Conservation (phyloP, 2,888 invertebrate genomes). For the Altica lythri region DNA sequence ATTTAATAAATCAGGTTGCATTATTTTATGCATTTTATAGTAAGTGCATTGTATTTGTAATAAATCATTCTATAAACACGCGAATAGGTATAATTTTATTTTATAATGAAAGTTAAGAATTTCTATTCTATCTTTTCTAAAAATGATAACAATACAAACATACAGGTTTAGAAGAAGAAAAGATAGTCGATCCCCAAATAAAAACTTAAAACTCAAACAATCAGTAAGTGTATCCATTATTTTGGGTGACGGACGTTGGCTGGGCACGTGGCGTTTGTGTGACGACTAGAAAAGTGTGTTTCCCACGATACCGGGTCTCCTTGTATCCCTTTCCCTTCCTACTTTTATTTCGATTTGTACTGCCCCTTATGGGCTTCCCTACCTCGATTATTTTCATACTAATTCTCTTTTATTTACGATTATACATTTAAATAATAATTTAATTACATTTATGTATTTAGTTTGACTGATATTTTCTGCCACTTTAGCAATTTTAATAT, state of each 20-base stretch:
- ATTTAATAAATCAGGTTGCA: no score
- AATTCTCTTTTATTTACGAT: conserved; percentile 28
- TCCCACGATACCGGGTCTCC: conserved; percentile 45
- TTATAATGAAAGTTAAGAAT: no score
- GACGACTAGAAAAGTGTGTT: conserved; percentile 49
- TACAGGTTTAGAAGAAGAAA: no score
- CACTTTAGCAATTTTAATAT: no score
- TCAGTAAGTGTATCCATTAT: conserved; percentile 15
- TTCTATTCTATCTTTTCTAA: no score
- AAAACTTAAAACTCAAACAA: conserved; percentile 11
- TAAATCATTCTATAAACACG: no score
- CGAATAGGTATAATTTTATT: no score
- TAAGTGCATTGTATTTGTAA: no score
- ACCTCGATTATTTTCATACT: conserved; percentile 38
- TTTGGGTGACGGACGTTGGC: conserved; percentile 31
- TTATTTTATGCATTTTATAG: no score
- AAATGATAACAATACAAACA: no score
- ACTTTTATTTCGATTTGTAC: conserved; percentile 10
- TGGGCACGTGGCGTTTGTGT: conserved; percentile 50
- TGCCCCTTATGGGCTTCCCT: conserved; percentile 36
- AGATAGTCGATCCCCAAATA: background rate
- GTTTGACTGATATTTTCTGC: no score
- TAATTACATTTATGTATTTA: conserved; percentile 22
- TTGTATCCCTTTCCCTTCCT: conserved; percentile 19
- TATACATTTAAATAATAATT: conserved; percentile 26